Base-by-base conservation (phyloP, 2,888 invertebrate genomes). In the Eumacrocentrus americanus region DNA sequence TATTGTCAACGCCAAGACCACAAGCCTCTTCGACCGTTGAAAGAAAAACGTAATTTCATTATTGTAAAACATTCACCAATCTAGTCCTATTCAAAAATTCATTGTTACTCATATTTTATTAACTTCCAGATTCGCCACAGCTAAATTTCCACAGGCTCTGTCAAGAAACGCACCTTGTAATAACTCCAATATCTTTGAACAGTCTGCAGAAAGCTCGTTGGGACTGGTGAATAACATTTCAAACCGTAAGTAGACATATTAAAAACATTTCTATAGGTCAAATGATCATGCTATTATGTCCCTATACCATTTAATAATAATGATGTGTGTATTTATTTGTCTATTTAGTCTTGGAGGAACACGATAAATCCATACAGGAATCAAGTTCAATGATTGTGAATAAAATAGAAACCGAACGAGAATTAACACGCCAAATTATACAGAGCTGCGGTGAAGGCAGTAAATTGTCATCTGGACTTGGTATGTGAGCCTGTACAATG, bases 1-100 rank as follows among this genome's bases (percentile, higher is more conserved):
- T 81, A 35, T 57, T 76, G 60, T 72, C 66, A 52, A 82, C 82
- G 14, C 81, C 82, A 23, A 65, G 75, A 66, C 83, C 83, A 5
- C 80, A 79, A 65, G 82, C 82, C 37, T 74, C 78, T 14, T 83
- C 83, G 2, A 83, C 83, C 16, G 78, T 79, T 22, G 74, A 76
- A 57, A 76, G 78, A 63, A 79, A 75, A 68, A 62, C 66, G 79
- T 80, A 62, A 57, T 70, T 58, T 53, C 46, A 38, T 46, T 38
- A 23, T 16, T 18, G 9, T 1, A 23, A 53, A 37, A n/a, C 38
- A 54, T 62, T 61, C 40, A 52, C 58, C 14, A 46, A 16, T 29
- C 12, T 59, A n/a, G n/a, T n/a, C n/a, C n/a, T n/a, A n/a, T n/a
- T 22, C 35, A 50, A 42, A 34, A 23, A 50, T 22, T 57, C 3